Base-by-base conservation (phyloP, 2,113 vertebrate genomes). In the Scophthalmus maximus region DNA sequence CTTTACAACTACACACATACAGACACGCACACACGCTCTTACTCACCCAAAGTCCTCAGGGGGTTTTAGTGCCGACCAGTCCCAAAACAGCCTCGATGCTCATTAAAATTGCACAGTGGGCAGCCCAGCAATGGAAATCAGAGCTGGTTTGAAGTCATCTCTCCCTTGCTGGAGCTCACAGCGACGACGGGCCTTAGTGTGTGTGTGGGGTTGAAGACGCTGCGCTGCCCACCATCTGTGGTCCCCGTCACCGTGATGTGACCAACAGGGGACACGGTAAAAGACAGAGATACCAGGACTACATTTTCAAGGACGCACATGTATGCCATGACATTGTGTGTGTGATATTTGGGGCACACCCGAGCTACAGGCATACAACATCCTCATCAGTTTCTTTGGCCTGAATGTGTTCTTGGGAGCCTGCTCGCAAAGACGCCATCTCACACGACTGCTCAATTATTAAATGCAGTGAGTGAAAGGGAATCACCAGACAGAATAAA, bases 241-340 rank as follows among this genome's bases (percentile, higher is more conserved):
- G 58, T 51, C 78, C 70, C 74, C 63, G 34, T 81, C 65, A n/a
- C 53, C 6, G 32, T 68, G 79, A 79, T 51, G 46, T 59, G 83
- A 78, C 62, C 60, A 70, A 59, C 59, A 51, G 66, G 74, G 69
- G 78, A 69, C 57, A 60, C 17, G n/a, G 62, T 70, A 62, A 83
- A n/a, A 88, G 77, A 82, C 57, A 36, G 68, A 67, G 32, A 65
- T 34, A 55, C 40, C 0, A 27, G 69, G 77, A 76, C 78, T 57
- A 52, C 38, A 50, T 83, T 76, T 64, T 90, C 90, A 90, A 92
- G 90, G 91, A 82, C 91, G 66, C 89, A 80, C 82, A 79, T 90
- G 87, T 61, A 30, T 66, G 79, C 85, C 64, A 26, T 83, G 89
- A 87, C 85, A 81, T 83, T 87, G 83, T 81, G 76, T 59, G 78